Evolutionary conservation across 2,797 vertebrate species (phyloP).

Genomic region (Acridotheres tristis): DNA sequence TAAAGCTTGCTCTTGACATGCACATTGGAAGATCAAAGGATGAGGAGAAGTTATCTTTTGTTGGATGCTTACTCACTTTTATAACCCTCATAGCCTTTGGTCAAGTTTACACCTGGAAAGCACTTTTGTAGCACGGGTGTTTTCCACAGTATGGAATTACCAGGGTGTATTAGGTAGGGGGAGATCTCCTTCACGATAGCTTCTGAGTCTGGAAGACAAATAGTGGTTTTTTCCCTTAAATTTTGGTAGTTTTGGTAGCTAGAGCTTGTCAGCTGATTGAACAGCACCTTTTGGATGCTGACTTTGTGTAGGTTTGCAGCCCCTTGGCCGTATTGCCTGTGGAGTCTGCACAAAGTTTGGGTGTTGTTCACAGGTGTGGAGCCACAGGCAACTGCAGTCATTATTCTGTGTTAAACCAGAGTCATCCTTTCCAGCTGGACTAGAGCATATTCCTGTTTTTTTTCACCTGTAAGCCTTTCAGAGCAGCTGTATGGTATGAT

Average conservation of each 20-base stretch:
- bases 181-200: rapidly evolving
- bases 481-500: rapidly evolving
- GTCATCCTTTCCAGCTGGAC: background rate
- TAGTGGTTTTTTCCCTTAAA: background rate
- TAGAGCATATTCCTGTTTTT: background rate
- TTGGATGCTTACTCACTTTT: background rate
- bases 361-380: background rate
- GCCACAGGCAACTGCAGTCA: background rate
- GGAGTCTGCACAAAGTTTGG: background rate
- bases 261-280: background rate
- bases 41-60: background rate
- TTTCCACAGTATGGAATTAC: background rate
- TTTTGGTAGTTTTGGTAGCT: background rate
- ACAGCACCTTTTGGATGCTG: background rate
- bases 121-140: rapidly evolving
- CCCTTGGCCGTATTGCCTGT: background rate
- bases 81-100: background rate
- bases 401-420: background rate
- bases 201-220: background rate
- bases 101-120: background rate
- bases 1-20: background rate
- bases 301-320: background rate
- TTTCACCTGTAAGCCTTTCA: background rate
- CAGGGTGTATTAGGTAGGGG: background rate
- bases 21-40: background rate